Evolutionary conservation across 2,113 vertebrate species (phyloP), one percentile per base, ranked within the genome.

Genomic region (Pollachius pollachius): DNA sequence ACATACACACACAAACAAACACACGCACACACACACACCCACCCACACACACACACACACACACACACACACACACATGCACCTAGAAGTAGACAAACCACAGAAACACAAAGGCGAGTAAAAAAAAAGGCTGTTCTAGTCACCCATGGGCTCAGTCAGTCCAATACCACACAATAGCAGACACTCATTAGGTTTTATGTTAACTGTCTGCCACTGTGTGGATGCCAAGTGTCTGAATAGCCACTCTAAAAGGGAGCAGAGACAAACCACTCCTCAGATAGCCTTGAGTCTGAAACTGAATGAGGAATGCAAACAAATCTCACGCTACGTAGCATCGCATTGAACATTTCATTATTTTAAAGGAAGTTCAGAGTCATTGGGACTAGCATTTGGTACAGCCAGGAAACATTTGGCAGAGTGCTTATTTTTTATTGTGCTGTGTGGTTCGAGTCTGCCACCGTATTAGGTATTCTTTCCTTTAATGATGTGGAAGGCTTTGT

Each of bases 171-270:
- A 77, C 66, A 74, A 75, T 75, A 64, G 52, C 69, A 76, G 58
- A 62, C 75, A 16, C 76, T 89, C 83, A 85, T 87, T 87, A 84
- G 68, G 73, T 64, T 77, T 84, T 77, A 74, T 25, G n/a, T 34
- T 80, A 80, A 81, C 74, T 61, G 69, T 74, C 67, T 74, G 64
- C 34, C 65, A 70, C 48, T 63, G 52, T 69, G 60, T 48, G 74
- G 48, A 62, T 82, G 73, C 76, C 72, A 84, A 86, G 76, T 69
- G 72, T 81, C 73, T 57, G 52, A 52, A 67, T 69, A 65, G 73
- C 85, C 41, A 23, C 25, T 60, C 71, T 73, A 76, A 68, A 65
- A 16, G 61, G 59, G 68, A 58, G 48, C 59, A 48, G 41, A 48
- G 5, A 48, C 8, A 13, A 48, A 48, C 41, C 41, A 11, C 65